These are phyloP conservation scores for Machimus rusticus DNA, from an alignment of 2,888 invertebrate species.

Conservation along the genomic window DNA sequence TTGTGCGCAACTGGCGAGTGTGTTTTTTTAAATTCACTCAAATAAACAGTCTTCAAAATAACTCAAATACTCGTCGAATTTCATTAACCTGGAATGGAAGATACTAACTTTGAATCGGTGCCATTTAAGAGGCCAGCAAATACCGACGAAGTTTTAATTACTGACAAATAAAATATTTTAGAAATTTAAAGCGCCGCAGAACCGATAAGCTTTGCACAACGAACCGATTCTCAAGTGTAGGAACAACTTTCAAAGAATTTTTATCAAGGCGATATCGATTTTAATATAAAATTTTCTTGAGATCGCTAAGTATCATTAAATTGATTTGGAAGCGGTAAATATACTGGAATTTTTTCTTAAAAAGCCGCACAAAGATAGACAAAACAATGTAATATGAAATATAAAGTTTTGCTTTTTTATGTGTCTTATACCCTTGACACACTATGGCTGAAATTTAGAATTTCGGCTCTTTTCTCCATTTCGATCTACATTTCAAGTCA, in stretches of 20 bases:
- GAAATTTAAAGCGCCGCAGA: background rate
- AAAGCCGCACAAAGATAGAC: background rate
- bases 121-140: background rate
- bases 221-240: background rate
- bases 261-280: background rate
- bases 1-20: background rate
- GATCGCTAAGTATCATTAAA: background rate
- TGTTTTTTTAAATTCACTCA: background rate
- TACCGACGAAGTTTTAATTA: background rate
- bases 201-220: background rate
- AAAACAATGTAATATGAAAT: too few species aligned
- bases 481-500: too few species aligned
- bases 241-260: background rate
- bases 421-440: too few species aligned
- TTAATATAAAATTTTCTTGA: background rate
- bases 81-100: slow-evolving; percentile 6
- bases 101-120: background rate
- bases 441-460: too few species aligned
- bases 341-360: background rate
- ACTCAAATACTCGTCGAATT: background rate
- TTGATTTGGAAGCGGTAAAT: background rate
- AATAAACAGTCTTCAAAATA: background rate
- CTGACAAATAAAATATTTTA: background rate
- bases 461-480: too few species aligned
- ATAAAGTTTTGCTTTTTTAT: too few species aligned